phyloP scores from a whole-genome alignment of 2,888 invertebrate genomes.

The Zaprionus obscuricornis region DNA sequence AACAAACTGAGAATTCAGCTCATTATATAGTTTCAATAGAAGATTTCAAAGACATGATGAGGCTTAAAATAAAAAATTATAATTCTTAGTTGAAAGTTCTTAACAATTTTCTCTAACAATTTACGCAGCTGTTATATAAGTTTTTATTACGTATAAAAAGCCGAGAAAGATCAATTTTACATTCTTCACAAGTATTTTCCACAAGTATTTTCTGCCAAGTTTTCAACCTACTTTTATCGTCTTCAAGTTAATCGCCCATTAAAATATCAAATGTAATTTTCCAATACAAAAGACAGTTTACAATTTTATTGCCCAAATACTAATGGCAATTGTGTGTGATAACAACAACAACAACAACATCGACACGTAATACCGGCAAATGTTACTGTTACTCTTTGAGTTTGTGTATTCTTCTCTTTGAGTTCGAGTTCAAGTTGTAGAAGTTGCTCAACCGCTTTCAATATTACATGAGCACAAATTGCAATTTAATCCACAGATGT shows the following conservation, averaged over 20 bases:
- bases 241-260: constrained; percentile 75
- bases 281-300: constrained; percentile 57
- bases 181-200: too few relatives aligned
- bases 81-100: too few relatives aligned
- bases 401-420: constrained; percentile 17
- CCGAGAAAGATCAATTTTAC: too few relatives aligned
- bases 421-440: constrained; percentile 3
- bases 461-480: constrained; percentile 83
- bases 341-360: constrained; percentile 36
- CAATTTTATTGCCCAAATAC: constrained; percentile 79
- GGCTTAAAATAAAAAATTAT: too few relatives aligned
- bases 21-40: too few relatives aligned
- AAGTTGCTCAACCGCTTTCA: constrained; percentile 46
- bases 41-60: too few relatives aligned
- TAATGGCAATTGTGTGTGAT: constrained; percentile 63
- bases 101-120: too few relatives aligned
- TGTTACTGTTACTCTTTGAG: constrained; percentile 49
- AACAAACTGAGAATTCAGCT: too few relatives aligned
- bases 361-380: constrained; percentile 32
- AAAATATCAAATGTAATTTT: constrained; percentile 74
- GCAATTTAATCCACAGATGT: constrained; percentile 84
- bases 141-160: too few relatives aligned
- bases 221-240: too few relatives aligned
- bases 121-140: too few relatives aligned
- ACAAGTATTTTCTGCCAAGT: too few relatives aligned